A percentile compares a stretch with the other conserved stretches of the same genome.
These are phyloP conservation scores for Conus betulinus DNA, from an alignment of 1,140 invertebrate species.

Conservation along the genomic window DNA sequence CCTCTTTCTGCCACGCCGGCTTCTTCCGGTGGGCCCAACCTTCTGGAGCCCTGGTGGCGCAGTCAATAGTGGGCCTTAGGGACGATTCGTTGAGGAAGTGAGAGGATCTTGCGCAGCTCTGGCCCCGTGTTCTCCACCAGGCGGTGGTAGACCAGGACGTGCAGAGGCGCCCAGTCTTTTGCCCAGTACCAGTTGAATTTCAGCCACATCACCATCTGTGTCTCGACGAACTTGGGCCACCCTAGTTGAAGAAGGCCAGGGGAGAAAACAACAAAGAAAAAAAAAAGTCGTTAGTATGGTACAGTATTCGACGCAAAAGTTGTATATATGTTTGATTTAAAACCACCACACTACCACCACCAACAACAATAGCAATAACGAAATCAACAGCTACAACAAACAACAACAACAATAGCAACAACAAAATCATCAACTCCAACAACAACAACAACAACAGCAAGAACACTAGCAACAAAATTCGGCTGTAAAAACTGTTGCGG, in stretches of 20 bases:
- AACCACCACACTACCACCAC: too few relatives aligned
- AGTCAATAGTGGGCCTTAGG: not conserved
- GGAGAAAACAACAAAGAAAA: not conserved
- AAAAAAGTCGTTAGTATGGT: not conserved
- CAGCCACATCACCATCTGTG: not conserved
- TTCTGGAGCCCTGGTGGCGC: not conserved
- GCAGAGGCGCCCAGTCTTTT: not conserved
- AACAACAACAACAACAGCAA: too few relatives aligned
- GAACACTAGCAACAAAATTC: too few relatives aligned
- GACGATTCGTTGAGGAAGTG: slow-evolving; percentile 17
- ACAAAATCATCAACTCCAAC: too few relatives aligned
- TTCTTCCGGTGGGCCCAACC: slow-evolving; percentile 4
- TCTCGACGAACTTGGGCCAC: not conserved
- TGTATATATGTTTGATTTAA: not conserved
- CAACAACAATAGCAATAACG: too few relatives aligned
- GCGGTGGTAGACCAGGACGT: slow-evolving; percentile 19
- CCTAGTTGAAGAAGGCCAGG: not conserved
- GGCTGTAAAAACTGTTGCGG: too few relatives aligned
- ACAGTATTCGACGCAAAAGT: not conserved
- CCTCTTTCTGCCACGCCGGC: not conserved
- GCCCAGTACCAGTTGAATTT: not conserved
- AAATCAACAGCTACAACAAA: too few relatives aligned
- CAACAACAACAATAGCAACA: too few relatives aligned
- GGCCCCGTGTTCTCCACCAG: not conserved
- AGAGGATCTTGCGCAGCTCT: not conserved